Evolutionary conservation across 2,113 vertebrate species (phyloP).

Genomic region (Edolisoma coerulescens): DNA sequence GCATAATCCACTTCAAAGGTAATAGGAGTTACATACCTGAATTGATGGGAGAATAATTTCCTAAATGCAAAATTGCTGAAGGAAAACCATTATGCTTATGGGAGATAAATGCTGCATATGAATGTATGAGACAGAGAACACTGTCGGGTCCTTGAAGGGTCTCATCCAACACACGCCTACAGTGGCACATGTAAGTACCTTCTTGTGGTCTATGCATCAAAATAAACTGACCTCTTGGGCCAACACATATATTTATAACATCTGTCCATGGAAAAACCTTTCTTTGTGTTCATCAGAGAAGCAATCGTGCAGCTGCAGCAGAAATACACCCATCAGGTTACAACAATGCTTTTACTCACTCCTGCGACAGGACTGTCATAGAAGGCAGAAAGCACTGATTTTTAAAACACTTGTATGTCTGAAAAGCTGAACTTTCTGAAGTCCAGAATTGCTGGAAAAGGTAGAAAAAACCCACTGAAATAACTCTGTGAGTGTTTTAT

Average conservation of each 20-base stretch:
- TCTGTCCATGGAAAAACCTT: background rate
- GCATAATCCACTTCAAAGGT: constrained; percentile 30
- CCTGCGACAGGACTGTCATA: background rate
- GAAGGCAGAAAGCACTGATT: background rate
- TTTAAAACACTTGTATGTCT: background rate
- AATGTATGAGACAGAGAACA: background rate
- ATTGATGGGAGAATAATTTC: background rate
- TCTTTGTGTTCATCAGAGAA: background rate
- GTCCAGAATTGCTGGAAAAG: constrained; percentile 16
- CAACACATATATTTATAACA: background rate
- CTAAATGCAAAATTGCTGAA: constrained; percentile 39
- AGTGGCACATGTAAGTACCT: background rate
- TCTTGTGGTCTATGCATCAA: background rate
- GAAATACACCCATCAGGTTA: background rate
- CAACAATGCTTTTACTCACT: background rate
- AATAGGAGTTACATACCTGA: background rate
- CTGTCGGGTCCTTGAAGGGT: background rate
- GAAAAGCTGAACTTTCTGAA: constrained; percentile 38
- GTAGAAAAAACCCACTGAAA: background rate
- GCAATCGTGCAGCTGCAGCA: background rate
- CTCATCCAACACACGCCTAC: background rate
- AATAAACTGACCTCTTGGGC: background rate
- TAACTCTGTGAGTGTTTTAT: constrained; percentile 55
- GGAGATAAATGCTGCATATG: background rate
- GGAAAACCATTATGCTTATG: constrained; percentile 10